Conservation (phyloP, 2,888 invertebrate genomes). For the Argyra leucocephala region DNA sequence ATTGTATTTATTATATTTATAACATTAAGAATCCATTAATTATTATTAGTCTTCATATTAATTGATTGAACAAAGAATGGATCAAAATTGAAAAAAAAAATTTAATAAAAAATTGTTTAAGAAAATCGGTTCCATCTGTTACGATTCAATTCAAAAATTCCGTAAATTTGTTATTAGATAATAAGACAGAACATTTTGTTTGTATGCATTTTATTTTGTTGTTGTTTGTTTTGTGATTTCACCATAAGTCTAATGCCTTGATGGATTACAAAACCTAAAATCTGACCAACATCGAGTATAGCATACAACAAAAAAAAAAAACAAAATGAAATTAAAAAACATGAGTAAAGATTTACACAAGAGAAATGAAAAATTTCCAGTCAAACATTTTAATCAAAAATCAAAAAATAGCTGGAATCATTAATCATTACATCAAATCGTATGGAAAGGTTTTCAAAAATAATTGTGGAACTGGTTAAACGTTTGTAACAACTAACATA, state of each 20-base stretch:
- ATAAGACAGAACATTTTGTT: too few relatives aligned
- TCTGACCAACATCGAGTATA: background rate
- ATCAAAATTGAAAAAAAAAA: background rate
- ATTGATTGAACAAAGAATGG: background rate
- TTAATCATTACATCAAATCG: too few relatives aligned
- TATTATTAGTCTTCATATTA: background rate
- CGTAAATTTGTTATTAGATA: too few relatives aligned
- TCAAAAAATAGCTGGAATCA: background rate
- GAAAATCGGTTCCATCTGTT: background rate
- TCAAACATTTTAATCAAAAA: background rate
- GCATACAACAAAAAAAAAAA: background rate
- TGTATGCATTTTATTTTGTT: too few relatives aligned
- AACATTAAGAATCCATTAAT: background rate
- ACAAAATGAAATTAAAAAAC: too few relatives aligned
- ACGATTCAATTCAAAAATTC: background rate
- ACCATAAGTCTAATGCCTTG: background rate
- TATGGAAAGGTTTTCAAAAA: too few relatives aligned
- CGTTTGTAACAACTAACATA: too few relatives aligned
- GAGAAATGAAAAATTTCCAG: background rate
- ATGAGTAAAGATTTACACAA: background rate
- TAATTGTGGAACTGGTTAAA: too few relatives aligned
- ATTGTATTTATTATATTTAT: too few relatives aligned
- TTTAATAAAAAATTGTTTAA: background rate
- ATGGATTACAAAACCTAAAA: conserved; percentile 1
- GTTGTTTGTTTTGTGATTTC: background rate